Conservation (phyloP, 37 sponge, comb jelly and placozoan genomes). For the Spongia lamella region DNA sequence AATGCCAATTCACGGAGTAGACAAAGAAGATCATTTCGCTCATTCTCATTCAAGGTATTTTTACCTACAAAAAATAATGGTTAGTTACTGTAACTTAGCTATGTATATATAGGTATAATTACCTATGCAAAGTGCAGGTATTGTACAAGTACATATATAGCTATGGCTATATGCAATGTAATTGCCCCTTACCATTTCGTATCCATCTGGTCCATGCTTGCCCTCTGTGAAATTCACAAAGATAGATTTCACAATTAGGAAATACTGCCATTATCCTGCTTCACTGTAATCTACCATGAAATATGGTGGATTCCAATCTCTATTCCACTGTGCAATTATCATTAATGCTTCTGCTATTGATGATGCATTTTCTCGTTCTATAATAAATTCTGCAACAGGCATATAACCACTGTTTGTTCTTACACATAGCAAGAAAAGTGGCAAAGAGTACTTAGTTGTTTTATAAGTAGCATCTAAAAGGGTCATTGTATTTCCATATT, state of each 20-base stretch:
- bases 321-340: neutral
- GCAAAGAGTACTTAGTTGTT: conserved; percentile 3
- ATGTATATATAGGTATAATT: no score
- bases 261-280: conserved; percentile 3
- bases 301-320: conserved; percentile 4
- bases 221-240: neutral
- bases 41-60: no score
- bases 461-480: conserved; percentile 14
- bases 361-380: neutral
- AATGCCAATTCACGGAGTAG: no score
- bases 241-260: neutral
- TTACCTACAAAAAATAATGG: no score
- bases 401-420: conserved; percentile 3
- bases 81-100: no score
- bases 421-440: conserved; percentile 12
- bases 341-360: conserved; percentile 7
- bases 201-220: conserved; percentile 13
- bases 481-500: conserved; percentile 3
- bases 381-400: conserved; percentile 13
- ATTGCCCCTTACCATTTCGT: no score
- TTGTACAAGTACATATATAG: no score
- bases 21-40: no score
- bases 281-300: conserved; percentile 19
- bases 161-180: no score
- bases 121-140: no score